phyloP scores from a whole-genome alignment of 2,113 vertebrate genomes.

The Dasyornis broadbenti region DNA sequence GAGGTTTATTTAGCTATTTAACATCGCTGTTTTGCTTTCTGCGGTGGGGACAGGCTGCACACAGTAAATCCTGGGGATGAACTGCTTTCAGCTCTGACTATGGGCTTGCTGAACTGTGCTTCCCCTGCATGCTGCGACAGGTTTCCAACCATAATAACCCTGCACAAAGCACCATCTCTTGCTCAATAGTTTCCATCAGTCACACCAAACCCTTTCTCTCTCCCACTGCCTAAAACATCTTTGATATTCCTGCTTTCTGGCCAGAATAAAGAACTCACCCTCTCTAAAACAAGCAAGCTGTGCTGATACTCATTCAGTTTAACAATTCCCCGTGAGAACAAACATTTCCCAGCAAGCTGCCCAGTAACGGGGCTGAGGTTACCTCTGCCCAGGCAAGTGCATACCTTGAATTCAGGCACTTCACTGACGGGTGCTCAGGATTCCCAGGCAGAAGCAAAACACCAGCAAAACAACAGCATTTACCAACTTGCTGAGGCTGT shows the following conservation, averaged over 20 bases:
- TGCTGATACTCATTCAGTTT: not conserved
- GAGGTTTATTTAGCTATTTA: slow-evolving; percentile 43
- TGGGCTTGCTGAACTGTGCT: slow-evolving; percentile 23
- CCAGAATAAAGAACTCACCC: not conserved
- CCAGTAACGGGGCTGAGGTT: rapidly evolving
- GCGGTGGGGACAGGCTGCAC: rapidly evolving
- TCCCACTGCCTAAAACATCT: not conserved
- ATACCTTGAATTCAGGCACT: not conserved
- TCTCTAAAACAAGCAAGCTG: not conserved
- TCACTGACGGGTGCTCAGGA: rapidly evolving
- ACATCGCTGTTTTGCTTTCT: not conserved
- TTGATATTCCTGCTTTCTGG: not conserved
- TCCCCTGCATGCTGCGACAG: slow-evolving; percentile 20
- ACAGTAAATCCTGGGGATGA: slow-evolving; percentile 1
- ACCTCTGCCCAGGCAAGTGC: not conserved
- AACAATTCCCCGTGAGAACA: not conserved
- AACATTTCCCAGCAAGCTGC: not conserved
- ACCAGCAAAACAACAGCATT: not conserved
- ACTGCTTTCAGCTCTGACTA: not conserved
- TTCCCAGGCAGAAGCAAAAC: not conserved
- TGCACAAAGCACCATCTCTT: not conserved
- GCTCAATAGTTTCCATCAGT: slow-evolving; percentile 22
- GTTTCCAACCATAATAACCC: slow-evolving; percentile 8
- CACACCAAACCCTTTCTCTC: not conserved
- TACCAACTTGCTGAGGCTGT: not conserved